Evolutionary conservation across 2,888 invertebrate genomes (phyloP), one percentile per base, ranked within the genome.

Genomic region (Mimas tiliae): DNA sequence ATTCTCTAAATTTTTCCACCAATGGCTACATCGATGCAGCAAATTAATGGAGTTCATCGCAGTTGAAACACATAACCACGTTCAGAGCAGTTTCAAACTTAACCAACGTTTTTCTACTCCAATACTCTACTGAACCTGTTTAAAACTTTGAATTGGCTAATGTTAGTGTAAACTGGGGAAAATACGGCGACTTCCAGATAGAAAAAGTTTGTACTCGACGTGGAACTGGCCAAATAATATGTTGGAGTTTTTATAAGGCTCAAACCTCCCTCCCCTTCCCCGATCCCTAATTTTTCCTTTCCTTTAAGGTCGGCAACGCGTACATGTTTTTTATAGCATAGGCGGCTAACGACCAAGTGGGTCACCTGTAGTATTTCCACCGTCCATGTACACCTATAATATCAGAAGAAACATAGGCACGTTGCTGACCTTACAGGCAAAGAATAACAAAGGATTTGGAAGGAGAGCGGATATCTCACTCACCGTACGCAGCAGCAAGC

Each of bases 151-250:
- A 58, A 67, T 67, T 67, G 58, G 63, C 58, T 67, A 58, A 53
- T 58, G 64, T 58, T 67, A 64, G 48, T 52, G 55, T 68, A 68
- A 64, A 66, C 52, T 50, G 47, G 42, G 58, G 64, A 66, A 68
- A 68, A 48, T 66, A 62, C 62, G 62, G 42, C 16, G 34, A 33
- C 33, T 45, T 47, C 34, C n/a, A 42, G 45, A 63, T 66, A 7
- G 66, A 66, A 66, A 66, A 66, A 63, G 52, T 63, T 66, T 33
- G 45, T 3, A 52, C 42, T 34, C 16, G 19, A 50, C 6, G 19
- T 50, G 14, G 58, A 42, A n/a, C 9, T 19, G 9, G 38, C 38
- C 58, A 58, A 58, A 42, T 58, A 58, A 53, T 53, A 33, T n/a
- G 8, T n/a, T 53, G 14, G n/a, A 9, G 4, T 45, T 14, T 45